Percentiles rank a stretch among this genome's conserved stretches.
phyloP scores from a whole-genome alignment of 2,797 vertebrate species.

The Peromyscus melanophrys region DNA sequence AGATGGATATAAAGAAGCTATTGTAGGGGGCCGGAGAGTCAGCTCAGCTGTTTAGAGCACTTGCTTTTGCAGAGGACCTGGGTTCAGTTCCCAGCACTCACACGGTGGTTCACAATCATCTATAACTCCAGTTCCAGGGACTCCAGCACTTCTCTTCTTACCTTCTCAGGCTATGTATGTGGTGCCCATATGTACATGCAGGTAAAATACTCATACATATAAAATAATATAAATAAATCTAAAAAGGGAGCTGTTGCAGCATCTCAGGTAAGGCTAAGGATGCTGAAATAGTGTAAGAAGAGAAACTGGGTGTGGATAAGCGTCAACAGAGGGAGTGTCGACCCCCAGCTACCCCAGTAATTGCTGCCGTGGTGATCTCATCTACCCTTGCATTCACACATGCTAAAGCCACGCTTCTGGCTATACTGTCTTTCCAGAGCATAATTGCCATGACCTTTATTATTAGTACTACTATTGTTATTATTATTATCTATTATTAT shows the following conservation, averaged over 20 bases:
- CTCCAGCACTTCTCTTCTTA: background rate
- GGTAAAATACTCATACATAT: background rate
- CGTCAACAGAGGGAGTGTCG: background rate
- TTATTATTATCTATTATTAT: no score
- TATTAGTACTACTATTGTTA: background rate
- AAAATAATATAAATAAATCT: background rate
- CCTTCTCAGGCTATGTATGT: background rate
- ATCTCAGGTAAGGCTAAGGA: background rate
- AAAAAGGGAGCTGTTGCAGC: background rate
- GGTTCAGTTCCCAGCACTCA: background rate
- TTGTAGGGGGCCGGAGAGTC: background rate
- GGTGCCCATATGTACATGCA: no score
- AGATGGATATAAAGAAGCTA: background rate
- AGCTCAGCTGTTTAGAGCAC: background rate
- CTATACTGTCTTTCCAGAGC: background rate
- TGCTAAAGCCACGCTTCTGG: background rate
- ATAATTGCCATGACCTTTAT: background rate
- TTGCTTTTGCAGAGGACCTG: background rate
- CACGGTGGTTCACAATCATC: background rate
- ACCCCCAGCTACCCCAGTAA: background rate
- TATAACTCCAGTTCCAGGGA: background rate
- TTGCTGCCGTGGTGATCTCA: background rate
- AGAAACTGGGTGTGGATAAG: background rate
- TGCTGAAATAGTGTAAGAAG: background rate
- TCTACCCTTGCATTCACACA: background rate